Base-by-base conservation (phyloP, 2,113 vertebrate genomes). In the Tautogolabrus adspersus region DNA sequence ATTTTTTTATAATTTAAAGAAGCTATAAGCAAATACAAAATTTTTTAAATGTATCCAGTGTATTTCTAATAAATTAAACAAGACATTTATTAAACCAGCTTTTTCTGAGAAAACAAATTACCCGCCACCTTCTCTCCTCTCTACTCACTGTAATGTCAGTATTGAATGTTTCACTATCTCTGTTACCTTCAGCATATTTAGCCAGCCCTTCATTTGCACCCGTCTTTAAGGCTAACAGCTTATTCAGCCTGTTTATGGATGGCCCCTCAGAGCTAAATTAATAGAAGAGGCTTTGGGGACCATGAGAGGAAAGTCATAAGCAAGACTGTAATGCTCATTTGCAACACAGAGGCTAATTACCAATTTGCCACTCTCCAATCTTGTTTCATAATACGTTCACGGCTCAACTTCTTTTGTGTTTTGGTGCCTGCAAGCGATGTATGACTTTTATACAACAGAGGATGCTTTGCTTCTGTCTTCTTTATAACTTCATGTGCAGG, bases 181-280 rank as follows among this genome's bases (percentile, higher is more conserved):
- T 75, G 77, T 79, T 93, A 88, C 90, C 81, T 87, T 88, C 87
- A 87, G 83, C 70, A 88, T 89, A 89, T 90, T 92, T 91, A 90
- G 88, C 70, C 71, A 85, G 83, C 84, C 89, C 76, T 88, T 93
- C 92, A 89, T 93, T 92, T 91, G 82, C 83, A 85, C 90, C 75
- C 73, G 66, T 84, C 81, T 68, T 93, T 94, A 88, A 87, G 91
- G 89, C 87, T 90, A 93, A 93, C 92, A 88, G 86, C 93, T 92
- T 91, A 90, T 92, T 93, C 87, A 89, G 85, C 81, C 89, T 92
- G 90, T 93, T 93, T 92, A 92, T 91, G 87, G 92, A 93, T 89
- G 81, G 90, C 81, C 87, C 90, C 92, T 93, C 72, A 88, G 91
- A 92, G 91, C 88, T 93, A 91, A 93, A 93, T 93, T 88, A 93